Evolutionary conservation across 2,797 vertebrate genomes (phyloP).

Genomic region (Bradypodion ventrale): DNA sequence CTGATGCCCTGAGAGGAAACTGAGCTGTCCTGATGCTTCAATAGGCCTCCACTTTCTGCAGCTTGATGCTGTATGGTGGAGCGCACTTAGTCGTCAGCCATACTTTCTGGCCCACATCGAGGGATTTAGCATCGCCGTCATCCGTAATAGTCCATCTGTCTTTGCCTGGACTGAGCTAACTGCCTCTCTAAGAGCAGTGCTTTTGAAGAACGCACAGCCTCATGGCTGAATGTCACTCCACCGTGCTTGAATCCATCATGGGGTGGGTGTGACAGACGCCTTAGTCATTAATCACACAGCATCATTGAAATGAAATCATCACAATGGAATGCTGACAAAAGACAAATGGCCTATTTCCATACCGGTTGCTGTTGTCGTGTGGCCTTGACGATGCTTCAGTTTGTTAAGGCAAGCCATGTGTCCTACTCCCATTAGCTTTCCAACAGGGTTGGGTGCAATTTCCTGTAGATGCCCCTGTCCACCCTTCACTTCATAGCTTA

Average conservation of each 20-base stretch:
- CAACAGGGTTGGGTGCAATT: neutral
- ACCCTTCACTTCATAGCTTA: neutral
- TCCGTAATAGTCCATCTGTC: too few species aligned
- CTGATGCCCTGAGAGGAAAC: too few species aligned
- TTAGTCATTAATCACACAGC: constrained; percentile 56
- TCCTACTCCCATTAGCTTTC: neutral
- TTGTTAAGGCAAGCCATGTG: neutral
- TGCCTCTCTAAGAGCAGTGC: constrained; percentile 12
- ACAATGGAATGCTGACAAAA: constrained; percentile 35
- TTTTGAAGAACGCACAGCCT: constrained; percentile 43
- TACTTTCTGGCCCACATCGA: too few species aligned
- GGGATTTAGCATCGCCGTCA: too few species aligned
- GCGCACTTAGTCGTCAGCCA: too few species aligned
- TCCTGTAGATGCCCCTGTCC: neutral
- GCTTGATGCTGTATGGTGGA: too few species aligned
- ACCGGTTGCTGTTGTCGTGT: neutral
- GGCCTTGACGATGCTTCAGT: neutral
- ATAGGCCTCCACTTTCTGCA: too few species aligned
- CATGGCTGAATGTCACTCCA: constrained; percentile 52
- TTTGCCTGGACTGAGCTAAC: neutral
- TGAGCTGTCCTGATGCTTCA: too few species aligned
- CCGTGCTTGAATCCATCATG: constrained; percentile 51
- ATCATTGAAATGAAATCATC: constrained; percentile 58
- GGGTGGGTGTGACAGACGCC: constrained; percentile 42
- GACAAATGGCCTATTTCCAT: constrained; percentile 36